Evolutionary conservation across 1,140 invertebrate genomes (phyloP).

Genomic region (Pararge aegeria): DNA sequence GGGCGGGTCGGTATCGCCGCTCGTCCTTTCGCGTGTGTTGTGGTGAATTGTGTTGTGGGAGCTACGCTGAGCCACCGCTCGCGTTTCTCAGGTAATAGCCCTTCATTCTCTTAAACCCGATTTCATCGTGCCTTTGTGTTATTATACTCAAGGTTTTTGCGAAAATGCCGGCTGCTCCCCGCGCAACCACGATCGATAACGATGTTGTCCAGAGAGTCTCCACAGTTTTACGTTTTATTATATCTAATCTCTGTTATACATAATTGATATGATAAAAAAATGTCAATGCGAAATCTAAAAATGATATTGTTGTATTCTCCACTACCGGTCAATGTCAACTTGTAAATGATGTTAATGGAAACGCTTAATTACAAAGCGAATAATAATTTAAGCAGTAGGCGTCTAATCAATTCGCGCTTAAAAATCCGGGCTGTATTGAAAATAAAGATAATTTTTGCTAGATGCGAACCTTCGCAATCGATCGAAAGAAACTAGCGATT

Average conservation of each 20-base stretch:
- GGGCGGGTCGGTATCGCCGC: slow-evolving; percentile 68
- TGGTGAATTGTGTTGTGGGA: slow-evolving; percentile 64
- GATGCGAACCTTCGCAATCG: no score
- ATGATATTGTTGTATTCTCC: background rate
- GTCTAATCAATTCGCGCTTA: background rate
- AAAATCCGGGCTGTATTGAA: background rate
- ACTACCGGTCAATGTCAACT: slow-evolving; percentile 10
- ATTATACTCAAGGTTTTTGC: slow-evolving; percentile 40
- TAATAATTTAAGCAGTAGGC: no score
- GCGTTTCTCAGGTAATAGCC: slow-evolving; percentile 54
- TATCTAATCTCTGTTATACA: slow-evolving; percentile 2
- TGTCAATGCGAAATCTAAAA: background rate
- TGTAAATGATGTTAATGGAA: background rate
- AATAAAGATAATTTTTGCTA: no score
- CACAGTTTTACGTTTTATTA: slow-evolving; percentile 15
- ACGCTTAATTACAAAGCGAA: background rate
- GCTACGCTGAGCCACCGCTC: slow-evolving; percentile 50
- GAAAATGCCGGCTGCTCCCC: slow-evolving; percentile 50
- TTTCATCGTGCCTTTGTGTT: slow-evolving; percentile 42
- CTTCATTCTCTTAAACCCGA: slow-evolving; percentile 17
- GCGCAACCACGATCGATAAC: slow-evolving; percentile 70
- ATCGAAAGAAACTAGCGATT: no score
- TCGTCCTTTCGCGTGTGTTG: slow-evolving; percentile 72
- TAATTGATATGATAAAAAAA: background rate
- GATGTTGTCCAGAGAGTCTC: slow-evolving; percentile 62